Evolutionary conservation across 1,140 invertebrate genomes (phyloP), one percentile per base, ranked within the genome.

Genomic region (Bombus vancouverensis): DNA sequence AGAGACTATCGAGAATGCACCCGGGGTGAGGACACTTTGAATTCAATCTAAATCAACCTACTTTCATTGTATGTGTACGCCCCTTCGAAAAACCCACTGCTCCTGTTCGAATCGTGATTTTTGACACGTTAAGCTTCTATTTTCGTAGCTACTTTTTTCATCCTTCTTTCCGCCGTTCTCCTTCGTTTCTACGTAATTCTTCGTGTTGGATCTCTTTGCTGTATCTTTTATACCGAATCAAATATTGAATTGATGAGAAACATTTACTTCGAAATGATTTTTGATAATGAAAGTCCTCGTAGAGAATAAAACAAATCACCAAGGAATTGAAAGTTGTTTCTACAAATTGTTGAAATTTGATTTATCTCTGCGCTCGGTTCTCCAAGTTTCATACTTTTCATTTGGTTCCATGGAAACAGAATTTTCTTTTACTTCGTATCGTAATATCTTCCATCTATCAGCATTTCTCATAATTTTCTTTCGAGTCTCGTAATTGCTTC

Each of bases 21-120:
- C 34, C 28, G 59, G 10, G 47, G 28, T 28, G 25, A 70, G 47
- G 65, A 86, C 37, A 39, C 44, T 80, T 87, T 62, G 88, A 87
- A 89, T 83, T 70, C 84, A 81, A 89, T 89, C 71, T 83, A 89
- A 89, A 89, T 89, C 80, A 89, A 89, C 83, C 76, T 39, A 87
- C 72, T 89, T 89, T 82, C 65, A 53, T 83, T 42, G 80, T 37
- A 68, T 73, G 42, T 32, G 57, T 28, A 25, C 4, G 74, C 37
- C 59, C 22, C 74, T 71, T 81, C 70, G 74, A 76, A 88, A 83
- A 81, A 59, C 42, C 47, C n/a, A 32, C 5, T 72, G 73, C 39
- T 79, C 68, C 62, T 66, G 70, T 75, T 79, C 74, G 13, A 81
- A 86, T 65, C 78, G 65, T 37, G 18, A 79, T 73, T 59, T 71